Evolutionary conservation across 1,140 invertebrate genomes (phyloP), one percentile per base, ranked within the genome.

Genomic region (Drosophila chauvacae): DNA sequence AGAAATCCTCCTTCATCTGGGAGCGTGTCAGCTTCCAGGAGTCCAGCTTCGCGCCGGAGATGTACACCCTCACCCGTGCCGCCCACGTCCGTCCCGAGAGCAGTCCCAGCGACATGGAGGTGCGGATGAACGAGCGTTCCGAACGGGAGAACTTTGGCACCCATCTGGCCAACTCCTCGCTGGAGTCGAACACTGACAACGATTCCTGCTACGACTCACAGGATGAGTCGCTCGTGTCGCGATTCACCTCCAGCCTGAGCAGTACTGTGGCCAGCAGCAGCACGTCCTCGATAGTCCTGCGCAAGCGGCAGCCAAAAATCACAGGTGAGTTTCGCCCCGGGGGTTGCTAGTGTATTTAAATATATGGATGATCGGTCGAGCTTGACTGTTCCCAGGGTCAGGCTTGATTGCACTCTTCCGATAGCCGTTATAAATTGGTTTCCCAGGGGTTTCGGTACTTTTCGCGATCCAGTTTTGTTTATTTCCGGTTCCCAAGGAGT

Each of bases 241-340:
- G 60, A 9, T 80, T 80, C 45, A 81, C 71, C 73, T 76, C 72
- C 66, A 72, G n/a, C 71, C 51, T 63, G 69, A 57, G 53, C 59
- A 50, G 59, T 50, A 45, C 1, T n/a, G 35, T n/a, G 35, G 53
- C 53, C 53, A 56, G 51, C 33, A 37, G 50, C 59, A 50, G 69
- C 50, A 48, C 58, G 14, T 59, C 73, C 53, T 26, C 48, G 41
- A 35, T 56, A 37, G 66, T 61, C 53, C 53, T 69, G 44, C 55
- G 86, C 64, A 92, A 92, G 61, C 77, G 92, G 50, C 92, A 92
- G 64, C 91, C 82, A 16, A 92, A 92, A 91, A 92, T 92, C 73
- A 92, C 92, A 92, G 92, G 92, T 92, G 77, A 92, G 81, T 86
- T 60, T 14, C 28, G 37, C 13, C 47, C 37, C 42, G 30, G 47